Evolutionary conservation across 1,140 invertebrate genomes (phyloP), one percentile per base, ranked within the genome.

Genomic region (Drosophila persimilis): DNA sequence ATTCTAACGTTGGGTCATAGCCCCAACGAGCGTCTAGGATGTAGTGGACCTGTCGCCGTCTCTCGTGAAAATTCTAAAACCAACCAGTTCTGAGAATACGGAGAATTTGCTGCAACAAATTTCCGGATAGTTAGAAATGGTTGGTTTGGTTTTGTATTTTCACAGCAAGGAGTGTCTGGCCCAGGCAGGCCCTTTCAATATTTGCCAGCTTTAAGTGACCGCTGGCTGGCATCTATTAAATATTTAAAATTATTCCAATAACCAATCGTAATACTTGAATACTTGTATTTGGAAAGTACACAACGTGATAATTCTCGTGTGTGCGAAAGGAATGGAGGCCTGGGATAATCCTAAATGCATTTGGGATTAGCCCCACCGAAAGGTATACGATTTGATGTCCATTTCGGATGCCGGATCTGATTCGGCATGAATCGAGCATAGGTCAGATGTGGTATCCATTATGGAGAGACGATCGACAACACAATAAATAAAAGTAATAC

Each of bases 121-220:
- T 78, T 81, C 63, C 56, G 69, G 26, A 69, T 88, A 75, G 47
- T 88, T 50, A 71, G 78, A 83, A 88, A 75, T 88, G 74, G 78
- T 86, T 88, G 81, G 81, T 86, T 86, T 86, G 83, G 83, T 86
- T 86, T 86, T 88, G 81, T 65, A 73, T 86, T 86, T 88, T 86
- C 70, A 69, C 48, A 43, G 13, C 7, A 11, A 24, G 11, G 22
- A 39, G 57, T 63, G 51, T 15, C n/a, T 41, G 24, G 35, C 5
- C 29, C 24, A 41, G 35, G 9, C 11, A 3, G 11, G 35, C 11
- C 11, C 31, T 8, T 31, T 31, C 29, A 31, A 31, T 31, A 31
- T 8, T 8, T 31, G 29, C 8, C 2, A 9, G 29, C 29, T 31
- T 31, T 0, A 8, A 31, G 29, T 2, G 29, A 9, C 8, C 29